Evolutionary conservation across 1,140 invertebrate species (phyloP).

Genomic region (Drosophila triauraria): DNA sequence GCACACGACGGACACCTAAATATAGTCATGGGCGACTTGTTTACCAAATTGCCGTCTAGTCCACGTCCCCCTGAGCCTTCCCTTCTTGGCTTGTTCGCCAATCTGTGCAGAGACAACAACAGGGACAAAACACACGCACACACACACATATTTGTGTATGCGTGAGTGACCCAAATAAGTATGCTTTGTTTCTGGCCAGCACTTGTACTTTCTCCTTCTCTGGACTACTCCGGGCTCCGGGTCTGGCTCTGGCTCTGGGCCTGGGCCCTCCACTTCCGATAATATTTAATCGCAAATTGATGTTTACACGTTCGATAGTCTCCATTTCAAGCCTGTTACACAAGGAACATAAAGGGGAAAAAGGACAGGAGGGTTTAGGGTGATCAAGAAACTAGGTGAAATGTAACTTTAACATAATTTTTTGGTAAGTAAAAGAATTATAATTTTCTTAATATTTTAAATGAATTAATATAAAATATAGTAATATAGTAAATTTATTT

Average conservation of each 20-base stretch:
- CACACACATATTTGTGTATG: slow-evolving; percentile 29
- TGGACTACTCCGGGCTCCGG: not conserved
- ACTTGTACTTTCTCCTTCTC: slow-evolving; percentile 5
- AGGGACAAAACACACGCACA: slow-evolving; percentile 2
- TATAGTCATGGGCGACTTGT: slow-evolving; percentile 53
- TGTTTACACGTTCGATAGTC: slow-evolving; percentile 49
- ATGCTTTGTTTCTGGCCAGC: slow-evolving; percentile 43
- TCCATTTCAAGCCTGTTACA: slow-evolving; percentile 3
- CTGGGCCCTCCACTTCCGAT: slow-evolving; percentile 39
- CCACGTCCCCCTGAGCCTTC: not conserved
- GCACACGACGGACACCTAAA: slow-evolving; percentile 53
- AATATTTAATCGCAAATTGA: slow-evolving; percentile 68
- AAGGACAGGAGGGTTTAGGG: no score
- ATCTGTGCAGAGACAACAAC: slow-evolving; percentile 53
- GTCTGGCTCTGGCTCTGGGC: not conserved
- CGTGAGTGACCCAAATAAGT: slow-evolving; percentile 63
- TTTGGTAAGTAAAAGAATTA: no score
- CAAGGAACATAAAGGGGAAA: not conserved
- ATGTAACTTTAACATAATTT: not conserved
- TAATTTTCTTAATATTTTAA: no score
- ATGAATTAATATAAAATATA: no score
- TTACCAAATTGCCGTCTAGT: slow-evolving; percentile 52
- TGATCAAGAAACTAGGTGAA: not conserved
- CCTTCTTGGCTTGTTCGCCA: slow-evolving; percentile 24
- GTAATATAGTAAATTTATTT: no score